A percentile compares a stretch with the other conserved stretches of the same genome.
phyloP scores from a whole-genome alignment of 2,888 invertebrate species.

The Rhopalosiphum nymphaeae region DNA sequence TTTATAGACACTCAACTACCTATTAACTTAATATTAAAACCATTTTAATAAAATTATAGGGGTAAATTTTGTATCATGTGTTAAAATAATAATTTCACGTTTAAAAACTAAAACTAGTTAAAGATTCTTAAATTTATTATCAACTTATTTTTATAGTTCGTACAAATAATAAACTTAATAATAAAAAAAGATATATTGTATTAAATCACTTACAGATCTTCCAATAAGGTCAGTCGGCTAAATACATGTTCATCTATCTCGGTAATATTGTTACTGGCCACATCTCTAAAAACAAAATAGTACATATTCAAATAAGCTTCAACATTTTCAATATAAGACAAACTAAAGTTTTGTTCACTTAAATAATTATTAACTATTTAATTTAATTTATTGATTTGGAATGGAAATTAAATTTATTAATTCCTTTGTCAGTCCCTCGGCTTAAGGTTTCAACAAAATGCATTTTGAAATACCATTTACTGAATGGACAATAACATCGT shows the following conservation, averaged over 20 bases:
- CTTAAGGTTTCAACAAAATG: background rate
- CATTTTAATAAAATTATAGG: too few relatives aligned
- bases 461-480: slow-evolving; percentile 26
- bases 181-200: background rate
- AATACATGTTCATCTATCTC: slow-evolving; percentile 80
- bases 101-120: background rate
- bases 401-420: slow-evolving; percentile 35
- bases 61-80: background rate
- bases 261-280: slow-evolving; percentile 86
- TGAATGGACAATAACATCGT: background rate
- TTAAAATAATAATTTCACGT: background rate
- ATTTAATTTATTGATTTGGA: background rate
- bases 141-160: background rate
- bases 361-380: slow-evolving; percentile 33
- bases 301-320: background rate
- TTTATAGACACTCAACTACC: background rate
- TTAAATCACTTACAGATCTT: slow-evolving; percentile 80
- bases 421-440: background rate
- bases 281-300: slow-evolving; percentile 77
- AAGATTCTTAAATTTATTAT: background rate
- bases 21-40: background rate
- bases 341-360: background rate
- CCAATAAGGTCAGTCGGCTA: slow-evolving; percentile 77
- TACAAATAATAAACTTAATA: background rate
- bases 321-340: background rate